Evolutionary conservation across 2,113 vertebrate species (phyloP).

Genomic region (Rhizomys pruinosus): DNA sequence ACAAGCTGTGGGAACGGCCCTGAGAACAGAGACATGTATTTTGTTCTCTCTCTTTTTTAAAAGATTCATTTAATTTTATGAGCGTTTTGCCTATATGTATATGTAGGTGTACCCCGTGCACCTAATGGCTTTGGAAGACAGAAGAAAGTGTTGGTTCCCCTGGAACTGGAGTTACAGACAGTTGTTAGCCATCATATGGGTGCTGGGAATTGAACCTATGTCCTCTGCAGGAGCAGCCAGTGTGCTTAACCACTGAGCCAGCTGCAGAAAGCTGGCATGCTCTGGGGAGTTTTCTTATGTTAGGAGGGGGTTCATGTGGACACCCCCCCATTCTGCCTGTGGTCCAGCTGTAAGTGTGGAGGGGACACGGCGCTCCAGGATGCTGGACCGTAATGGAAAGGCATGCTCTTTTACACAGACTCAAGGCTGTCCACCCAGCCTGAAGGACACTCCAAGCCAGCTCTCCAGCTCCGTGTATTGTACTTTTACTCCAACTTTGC

Average conservation of each 20-base stretch:
- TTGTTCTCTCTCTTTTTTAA: no score
- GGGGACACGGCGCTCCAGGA: slow-evolving; percentile 63
- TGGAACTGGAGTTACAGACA: no score
- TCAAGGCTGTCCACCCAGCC: slow-evolving; percentile 33
- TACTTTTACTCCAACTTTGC: neutral
- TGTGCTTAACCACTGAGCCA: no score
- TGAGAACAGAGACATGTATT: neutral
- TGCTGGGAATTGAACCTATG: no score
- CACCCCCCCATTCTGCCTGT: slow-evolving; percentile 48
- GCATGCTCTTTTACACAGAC: slow-evolving; percentile 52
- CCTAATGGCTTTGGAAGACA: no score
- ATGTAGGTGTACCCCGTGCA: no score
- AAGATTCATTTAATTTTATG: no score
- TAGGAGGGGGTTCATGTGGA: slow-evolving; percentile 59
- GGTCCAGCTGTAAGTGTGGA: slow-evolving; percentile 59
- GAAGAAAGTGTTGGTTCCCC: no score
- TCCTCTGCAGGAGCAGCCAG: no score
- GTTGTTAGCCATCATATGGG: no score
- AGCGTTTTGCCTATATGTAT: no score
- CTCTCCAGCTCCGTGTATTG: neutral
- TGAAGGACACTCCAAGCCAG: neutral
- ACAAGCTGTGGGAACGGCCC: neutral
- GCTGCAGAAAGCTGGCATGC: slow-evolving; percentile 40
- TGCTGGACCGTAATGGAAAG: slow-evolving; percentile 65
- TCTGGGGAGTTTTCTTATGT: slow-evolving; percentile 55